These are phyloP conservation scores for Trichechus manatus DNA, from an alignment of 2,113 vertebrate genomes.

Conservation along the genomic window DNA sequence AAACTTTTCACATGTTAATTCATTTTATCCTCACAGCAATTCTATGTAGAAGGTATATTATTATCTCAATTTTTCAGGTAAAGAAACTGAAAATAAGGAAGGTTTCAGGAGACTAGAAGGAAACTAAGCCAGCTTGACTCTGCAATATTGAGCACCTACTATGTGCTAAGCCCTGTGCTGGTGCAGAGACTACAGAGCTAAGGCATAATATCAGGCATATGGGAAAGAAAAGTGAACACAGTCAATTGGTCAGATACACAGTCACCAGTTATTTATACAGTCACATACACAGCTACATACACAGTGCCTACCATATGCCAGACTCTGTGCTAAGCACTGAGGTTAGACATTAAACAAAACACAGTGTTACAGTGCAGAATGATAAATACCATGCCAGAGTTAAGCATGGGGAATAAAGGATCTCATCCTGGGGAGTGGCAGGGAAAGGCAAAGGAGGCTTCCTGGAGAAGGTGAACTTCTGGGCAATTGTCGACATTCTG, in stretches of 20 bases:
- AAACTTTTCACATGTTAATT: background rate
- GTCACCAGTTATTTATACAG: background rate
- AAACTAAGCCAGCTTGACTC: slow-evolving; percentile 4
- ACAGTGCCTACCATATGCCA: background rate
- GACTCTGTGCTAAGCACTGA: background rate
- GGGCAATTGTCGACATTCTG: background rate
- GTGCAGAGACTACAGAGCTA: slow-evolving; percentile 4
- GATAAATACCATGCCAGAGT: background rate
- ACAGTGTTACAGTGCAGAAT: background rate
- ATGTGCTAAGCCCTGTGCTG: background rate
- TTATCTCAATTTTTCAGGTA: background rate
- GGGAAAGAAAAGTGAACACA: background rate
- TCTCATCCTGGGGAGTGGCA: background rate
- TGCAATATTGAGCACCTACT: background rate
- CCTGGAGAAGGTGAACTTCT: background rate
- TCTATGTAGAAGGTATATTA: background rate
- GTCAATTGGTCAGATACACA: background rate
- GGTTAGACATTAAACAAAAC: background rate
- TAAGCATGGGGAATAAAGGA: background rate
- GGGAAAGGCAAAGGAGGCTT: background rate
- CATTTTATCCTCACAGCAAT: background rate
- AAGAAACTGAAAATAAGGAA: background rate
- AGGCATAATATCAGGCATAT: background rate
- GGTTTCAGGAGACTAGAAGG: background rate
- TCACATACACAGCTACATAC: background rate